Conservation (phyloP, 2,888 invertebrate species). For the Luperina nickerlii region DNA sequence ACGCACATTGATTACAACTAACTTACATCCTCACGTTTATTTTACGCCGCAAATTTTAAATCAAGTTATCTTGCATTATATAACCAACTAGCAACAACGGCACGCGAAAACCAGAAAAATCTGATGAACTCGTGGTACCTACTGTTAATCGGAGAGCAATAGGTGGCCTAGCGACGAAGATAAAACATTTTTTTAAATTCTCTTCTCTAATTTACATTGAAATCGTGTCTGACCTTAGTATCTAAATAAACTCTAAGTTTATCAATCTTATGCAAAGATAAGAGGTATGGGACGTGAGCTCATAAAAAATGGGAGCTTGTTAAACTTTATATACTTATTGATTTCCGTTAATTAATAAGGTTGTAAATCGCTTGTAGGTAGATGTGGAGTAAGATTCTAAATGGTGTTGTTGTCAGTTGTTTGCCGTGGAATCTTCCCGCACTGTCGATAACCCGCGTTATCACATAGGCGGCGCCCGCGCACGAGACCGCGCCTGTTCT, state of each 20-base stretch:
- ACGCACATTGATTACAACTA: slow-evolving; percentile 51
- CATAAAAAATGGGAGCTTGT: slow-evolving; percentile 14
- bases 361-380: slow-evolving; percentile 48
- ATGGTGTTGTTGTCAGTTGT: slow-evolving; percentile 75
- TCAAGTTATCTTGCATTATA: slow-evolving; percentile 48
- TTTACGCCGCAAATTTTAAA: slow-evolving; percentile 39
- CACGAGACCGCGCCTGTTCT: slow-evolving; percentile 80
- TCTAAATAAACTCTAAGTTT: slow-evolving; percentile 49
- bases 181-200: slow-evolving; percentile 45
- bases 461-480: slow-evolving; percentile 74
- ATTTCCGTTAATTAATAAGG: slow-evolving; percentile 41
- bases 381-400: slow-evolving; percentile 25
- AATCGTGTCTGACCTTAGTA: slow-evolving; percentile 61
- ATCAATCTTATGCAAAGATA: slow-evolving; percentile 37
- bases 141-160: slow-evolving; percentile 68
- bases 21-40: slow-evolving; percentile 37
- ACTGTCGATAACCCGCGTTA: slow-evolving; percentile 83
- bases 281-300: slow-evolving; percentile 6
- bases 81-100: slow-evolving; percentile 54
- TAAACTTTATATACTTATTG: slow-evolving; percentile 49
- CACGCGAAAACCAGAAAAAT: slow-evolving; percentile 56
- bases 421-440: slow-evolving; percentile 89
- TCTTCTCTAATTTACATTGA: slow-evolving; percentile 42
- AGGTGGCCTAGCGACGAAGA: slow-evolving; percentile 74
- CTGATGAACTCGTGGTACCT: slow-evolving; percentile 55